Evolutionary conservation across 1,140 invertebrate species (phyloP).

Genomic region (Neotoxoptera formosana): DNA sequence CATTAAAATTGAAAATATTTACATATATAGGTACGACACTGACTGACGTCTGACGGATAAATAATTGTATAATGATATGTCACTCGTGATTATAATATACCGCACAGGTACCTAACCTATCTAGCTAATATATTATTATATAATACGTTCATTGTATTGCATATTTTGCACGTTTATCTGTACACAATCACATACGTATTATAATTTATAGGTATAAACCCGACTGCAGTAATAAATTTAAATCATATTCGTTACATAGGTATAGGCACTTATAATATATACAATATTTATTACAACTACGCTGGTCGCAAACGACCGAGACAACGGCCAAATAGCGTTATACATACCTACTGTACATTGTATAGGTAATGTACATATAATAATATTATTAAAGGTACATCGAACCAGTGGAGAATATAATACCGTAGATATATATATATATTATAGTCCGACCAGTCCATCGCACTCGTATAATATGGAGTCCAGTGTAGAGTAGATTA

Average conservation of each 20-base stretch:
- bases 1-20: constrained; percentile 1
- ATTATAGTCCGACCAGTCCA: not conserved
- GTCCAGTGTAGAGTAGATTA: not conserved
- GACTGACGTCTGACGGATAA: too few relatives aligned
- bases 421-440: not conserved
- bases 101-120: too few relatives aligned
- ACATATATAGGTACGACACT: too few relatives aligned
- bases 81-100: not conserved
- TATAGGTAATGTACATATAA: not conserved
- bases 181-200: not conserved
- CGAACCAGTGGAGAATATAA: not conserved
- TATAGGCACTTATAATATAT: not conserved
- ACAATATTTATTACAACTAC: not conserved
- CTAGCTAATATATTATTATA: not conserved
- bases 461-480: not conserved
- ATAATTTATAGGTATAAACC: not conserved
- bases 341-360: not conserved
- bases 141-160: not conserved
- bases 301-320: not conserved
- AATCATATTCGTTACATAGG: not conserved
- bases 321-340: not conserved
- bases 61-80: not conserved
- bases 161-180: not conserved
- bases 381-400: not conserved
- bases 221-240: not conserved